These are phyloP conservation scores for Drosophila kurseongensis DNA, from an alignment of 1,140 invertebrate species.

Conservation along the genomic window DNA sequence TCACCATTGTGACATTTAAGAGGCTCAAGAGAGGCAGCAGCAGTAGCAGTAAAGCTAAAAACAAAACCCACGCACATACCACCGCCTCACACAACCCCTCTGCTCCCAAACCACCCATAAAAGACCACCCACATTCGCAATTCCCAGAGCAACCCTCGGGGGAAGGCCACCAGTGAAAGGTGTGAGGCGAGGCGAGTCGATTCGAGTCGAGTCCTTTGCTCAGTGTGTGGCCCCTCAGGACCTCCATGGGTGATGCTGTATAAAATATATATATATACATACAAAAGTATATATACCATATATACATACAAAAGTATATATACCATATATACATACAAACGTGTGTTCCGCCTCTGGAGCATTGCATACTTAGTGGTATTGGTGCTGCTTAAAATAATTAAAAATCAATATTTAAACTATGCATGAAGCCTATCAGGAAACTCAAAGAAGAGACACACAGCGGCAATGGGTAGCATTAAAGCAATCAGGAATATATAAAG, in stretches of 20 bases:
- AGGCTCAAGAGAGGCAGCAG: constrained; percentile 65
- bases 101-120: constrained; percentile 10
- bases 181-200: constrained; percentile 49
- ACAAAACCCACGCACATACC: constrained; percentile 58
- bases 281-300: constrained; percentile 9
- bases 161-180: constrained; percentile 47
- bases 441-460: constrained; percentile 9
- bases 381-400: constrained; percentile 81
- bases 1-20: constrained; percentile 80
- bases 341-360: constrained; percentile 41
- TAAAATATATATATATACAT: constrained; percentile 30
- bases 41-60: constrained; percentile 59
- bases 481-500: constrained; percentile 7
- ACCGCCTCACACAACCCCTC: not conserved
- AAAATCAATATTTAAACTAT: constrained; percentile 82
- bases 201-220: constrained; percentile 48
- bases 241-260: constrained; percentile 42
- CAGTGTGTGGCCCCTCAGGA: constrained; percentile 58
- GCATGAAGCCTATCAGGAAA: constrained; percentile 34
- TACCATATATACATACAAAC: constrained; percentile 19
- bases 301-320: constrained; percentile 19
- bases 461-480: constrained; percentile 10
- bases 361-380: constrained; percentile 72
- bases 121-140: constrained; percentile 33
- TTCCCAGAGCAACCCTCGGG: constrained; percentile 70